Evolutionary conservation across 2,888 invertebrate genomes (phyloP), one percentile per base, ranked within the genome.

Genomic region (Scaptomyza reducta): DNA sequence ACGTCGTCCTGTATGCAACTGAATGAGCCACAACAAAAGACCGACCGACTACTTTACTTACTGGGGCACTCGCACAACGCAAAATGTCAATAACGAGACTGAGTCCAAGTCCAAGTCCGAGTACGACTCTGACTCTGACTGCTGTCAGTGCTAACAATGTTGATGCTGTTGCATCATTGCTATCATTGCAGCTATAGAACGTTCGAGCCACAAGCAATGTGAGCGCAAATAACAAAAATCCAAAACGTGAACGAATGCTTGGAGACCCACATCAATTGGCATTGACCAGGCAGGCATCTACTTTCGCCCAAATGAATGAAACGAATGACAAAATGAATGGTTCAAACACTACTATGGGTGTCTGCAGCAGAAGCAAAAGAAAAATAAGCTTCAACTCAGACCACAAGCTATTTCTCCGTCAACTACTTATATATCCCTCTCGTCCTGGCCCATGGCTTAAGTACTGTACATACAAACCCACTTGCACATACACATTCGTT

Each of bases 11-110:
- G 65, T 41, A 62, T 61, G 69, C 75, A 68, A 75, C 67, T 60
- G 72, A 87, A 73, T 85, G 73, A 79, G 68, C 70, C 70, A 68
- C 87, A 81, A 81, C 82, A 87, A 80, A 84, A 63, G 75, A 75
- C 16, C 4, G 40, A 40, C 40, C 31, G 3, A 31, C 31, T 42
- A 72, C 18, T 50, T 65, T 55, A 35, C 65, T 46, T 55, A 35
- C 51, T 51, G 57, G 31, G 31, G 31, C 29, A 25, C 14, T 42
- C 11, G 42, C 51, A 40, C 41, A 57, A 14, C 44, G 35, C 10
- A 63, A 63, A 38, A 65, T 40, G 63, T 53, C 76, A 71, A 71
- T 72, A 64, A 58, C 65, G 46, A 64, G 49, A 40, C 29, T 27
- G 25, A 50, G 45, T 42, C 22, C 16, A 35, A 22, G 58, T 31